phyloP scores from a whole-genome alignment of 2,113 vertebrate species.

The Takifugu bimaculatus region DNA sequence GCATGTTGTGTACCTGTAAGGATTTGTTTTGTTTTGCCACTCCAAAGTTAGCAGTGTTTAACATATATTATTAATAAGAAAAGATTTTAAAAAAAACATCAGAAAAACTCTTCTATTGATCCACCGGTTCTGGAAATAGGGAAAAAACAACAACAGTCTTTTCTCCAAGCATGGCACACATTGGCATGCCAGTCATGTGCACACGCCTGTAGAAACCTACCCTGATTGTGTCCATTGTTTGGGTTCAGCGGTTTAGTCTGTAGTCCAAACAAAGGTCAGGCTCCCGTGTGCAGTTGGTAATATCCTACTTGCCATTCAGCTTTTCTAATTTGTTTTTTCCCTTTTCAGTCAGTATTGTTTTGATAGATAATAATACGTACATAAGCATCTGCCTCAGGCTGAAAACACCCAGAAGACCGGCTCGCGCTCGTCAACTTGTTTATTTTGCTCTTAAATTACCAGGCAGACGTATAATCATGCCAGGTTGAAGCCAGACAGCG shows the following conservation, averaged over 20 bases:
- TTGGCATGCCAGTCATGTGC: conserved; percentile 33
- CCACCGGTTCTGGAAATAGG: conserved; percentile 23
- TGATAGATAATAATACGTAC: conserved; percentile 3
- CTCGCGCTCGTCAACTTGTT: too few relatives aligned
- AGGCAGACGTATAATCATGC: conserved; percentile 53
- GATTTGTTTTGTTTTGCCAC: neutral
- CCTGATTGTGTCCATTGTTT: conserved; percentile 1
- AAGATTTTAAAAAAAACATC: neutral
- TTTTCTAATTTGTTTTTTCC: neutral
- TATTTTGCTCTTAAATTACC: conserved; percentile 4
- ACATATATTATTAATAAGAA: neutral
- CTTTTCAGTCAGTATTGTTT: neutral
- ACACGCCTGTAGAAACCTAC: conserved; percentile 12
- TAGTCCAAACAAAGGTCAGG: neutral
- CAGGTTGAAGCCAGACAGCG: conserved; percentile 40
- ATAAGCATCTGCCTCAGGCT: conserved; percentile 8
- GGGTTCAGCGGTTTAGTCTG: conserved; percentile 12
- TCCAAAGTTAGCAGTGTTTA: neutral
- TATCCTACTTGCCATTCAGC: neutral
- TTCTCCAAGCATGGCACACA: conserved; percentile 12
- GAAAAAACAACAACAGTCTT: conserved; percentile 7
- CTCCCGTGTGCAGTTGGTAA: neutral
- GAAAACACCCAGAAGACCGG: conserved; percentile 16
- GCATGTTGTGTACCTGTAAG: neutral
- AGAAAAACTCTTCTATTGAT: conserved; percentile 1